Base-by-base conservation (phyloP, 2,888 invertebrate genomes). In the Theretra japonica region DNA sequence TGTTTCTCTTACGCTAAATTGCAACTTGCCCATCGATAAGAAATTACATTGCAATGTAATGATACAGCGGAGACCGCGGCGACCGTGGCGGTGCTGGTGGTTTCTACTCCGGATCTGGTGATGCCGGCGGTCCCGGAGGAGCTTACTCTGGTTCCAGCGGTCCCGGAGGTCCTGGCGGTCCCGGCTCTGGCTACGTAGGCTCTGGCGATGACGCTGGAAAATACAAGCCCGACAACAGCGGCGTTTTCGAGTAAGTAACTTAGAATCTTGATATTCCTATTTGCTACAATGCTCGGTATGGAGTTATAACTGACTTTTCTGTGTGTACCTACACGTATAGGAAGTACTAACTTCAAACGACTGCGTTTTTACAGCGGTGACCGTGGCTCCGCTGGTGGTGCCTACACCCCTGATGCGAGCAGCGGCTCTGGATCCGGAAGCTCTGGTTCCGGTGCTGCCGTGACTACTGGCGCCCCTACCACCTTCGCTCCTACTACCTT, bases 31-130 rank as follows among this genome's bases (percentile, higher is more conserved):
- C 0, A 15, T 41, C 11, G 41, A 15, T 11, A 11, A 41, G 41
- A 41, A 41, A 2, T 53, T 19, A 53, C n/a, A 62, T 25, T 21
- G 17, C 58, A 30, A 33, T 8, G 25, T 23, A 30, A 58, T 58
- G 21, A 50, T 30, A 41, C 74, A 92, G 92, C 73, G 91, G 92
- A 71, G 91, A 92, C 76, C 89, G 91, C 50, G 91, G 91, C 8
- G 91, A 91, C 83, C 88, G 90, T 23, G 91, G 91, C n/a, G 83
- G 78, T 59, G 87, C 87, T 21, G 91, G 91, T 15, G 93, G 93
- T 11, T 90, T 87, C 82, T 91, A 92, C 85, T 73, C 81, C 0
- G 88, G 89, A n/a, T 83, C 85, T 3, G 79, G 86, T 59, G 79
- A 80, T 11, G 80, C 79, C 1, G 86, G 85, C 0, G 86, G 83